Percentiles rank a stretch among this genome's conserved stretches.
Conservation (phyloP, 2,797 vertebrate genomes). For the Sternarchorhynchus goeldii region DNA sequence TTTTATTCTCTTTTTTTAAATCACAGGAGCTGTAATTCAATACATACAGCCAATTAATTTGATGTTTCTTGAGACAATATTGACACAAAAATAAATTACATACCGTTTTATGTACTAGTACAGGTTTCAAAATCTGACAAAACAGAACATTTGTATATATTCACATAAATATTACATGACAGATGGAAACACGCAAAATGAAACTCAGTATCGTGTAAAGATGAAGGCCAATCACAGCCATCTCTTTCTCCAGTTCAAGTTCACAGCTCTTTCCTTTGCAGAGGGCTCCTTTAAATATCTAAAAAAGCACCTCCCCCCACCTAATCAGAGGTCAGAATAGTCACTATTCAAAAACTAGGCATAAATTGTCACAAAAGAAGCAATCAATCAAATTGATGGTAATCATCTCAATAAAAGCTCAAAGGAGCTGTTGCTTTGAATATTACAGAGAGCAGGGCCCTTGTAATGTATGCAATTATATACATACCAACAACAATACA, state of each 20-base stretch:
- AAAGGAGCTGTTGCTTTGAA: conserved; percentile 60
- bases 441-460: conserved; percentile 72
- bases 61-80: conserved; percentile 47
- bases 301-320: conserved; percentile 51
- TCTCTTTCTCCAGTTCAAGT: conserved; percentile 65
- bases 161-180: conserved; percentile 69
- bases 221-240: conserved; percentile 67
- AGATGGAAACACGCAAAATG: conserved; percentile 63
- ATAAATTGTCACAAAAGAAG: conserved; percentile 64
- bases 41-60: conserved; percentile 1
- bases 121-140: conserved; percentile 50
- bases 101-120: conserved; percentile 53
- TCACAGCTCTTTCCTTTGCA: conserved; percentile 66
- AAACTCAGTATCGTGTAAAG: conserved; percentile 67
- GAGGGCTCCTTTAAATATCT: conserved; percentile 69
- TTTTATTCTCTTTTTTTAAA: neutral
- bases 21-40: neutral
- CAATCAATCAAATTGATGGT: conserved; percentile 55
- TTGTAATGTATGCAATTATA: conserved; percentile 63
- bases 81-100: conserved; percentile 70
- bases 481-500: conserved; percentile 53
- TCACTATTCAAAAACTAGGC: conserved; percentile 56
- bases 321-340: conserved; percentile 41
- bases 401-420: conserved; percentile 55
- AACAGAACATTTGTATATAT: conserved; percentile 54